These are phyloP conservation scores for Oligia fasciuncula DNA, from an alignment of 2,888 invertebrate genomes.

Conservation along the genomic window DNA sequence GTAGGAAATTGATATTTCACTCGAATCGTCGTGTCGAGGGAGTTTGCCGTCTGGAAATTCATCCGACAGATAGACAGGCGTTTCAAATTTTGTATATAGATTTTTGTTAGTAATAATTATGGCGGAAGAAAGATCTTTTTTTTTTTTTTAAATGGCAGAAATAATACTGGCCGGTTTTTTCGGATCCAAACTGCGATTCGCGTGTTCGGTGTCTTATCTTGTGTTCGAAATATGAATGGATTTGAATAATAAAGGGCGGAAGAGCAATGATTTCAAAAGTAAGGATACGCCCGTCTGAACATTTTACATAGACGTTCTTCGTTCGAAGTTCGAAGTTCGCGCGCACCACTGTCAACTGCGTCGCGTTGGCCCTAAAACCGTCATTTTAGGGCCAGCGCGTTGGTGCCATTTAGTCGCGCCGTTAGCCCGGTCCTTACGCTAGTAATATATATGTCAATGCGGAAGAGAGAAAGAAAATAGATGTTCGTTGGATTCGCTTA, in stretches of 20 bases:
- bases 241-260: constrained; percentile 29
- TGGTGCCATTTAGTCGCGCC: no score
- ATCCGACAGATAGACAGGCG: constrained; percentile 63
- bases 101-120: constrained; percentile 48
- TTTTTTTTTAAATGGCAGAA: no score
- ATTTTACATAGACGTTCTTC: no score
- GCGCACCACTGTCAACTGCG: no score
- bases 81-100: constrained; percentile 62
- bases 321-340: no score
- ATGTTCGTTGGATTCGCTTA: constrained; percentile 21
- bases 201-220: background rate
- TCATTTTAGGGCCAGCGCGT: no score
- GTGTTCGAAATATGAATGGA: constrained; percentile 18
- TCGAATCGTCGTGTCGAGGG: constrained; percentile 72
- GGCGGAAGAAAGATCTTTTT: background rate
- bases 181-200: background rate
- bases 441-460: no score
- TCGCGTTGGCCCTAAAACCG: no score
- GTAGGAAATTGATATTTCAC: constrained; percentile 86
- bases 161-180: background rate
- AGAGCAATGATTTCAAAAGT: no score
- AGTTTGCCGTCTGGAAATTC: constrained; percentile 65
- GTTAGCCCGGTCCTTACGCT: no score
- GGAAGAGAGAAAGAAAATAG: constrained; percentile 5
- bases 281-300: no score